These are phyloP conservation scores for Phrynosoma platyrhinos DNA, from an alignment of 2,113 vertebrate genomes.

Conservation along the genomic window DNA sequence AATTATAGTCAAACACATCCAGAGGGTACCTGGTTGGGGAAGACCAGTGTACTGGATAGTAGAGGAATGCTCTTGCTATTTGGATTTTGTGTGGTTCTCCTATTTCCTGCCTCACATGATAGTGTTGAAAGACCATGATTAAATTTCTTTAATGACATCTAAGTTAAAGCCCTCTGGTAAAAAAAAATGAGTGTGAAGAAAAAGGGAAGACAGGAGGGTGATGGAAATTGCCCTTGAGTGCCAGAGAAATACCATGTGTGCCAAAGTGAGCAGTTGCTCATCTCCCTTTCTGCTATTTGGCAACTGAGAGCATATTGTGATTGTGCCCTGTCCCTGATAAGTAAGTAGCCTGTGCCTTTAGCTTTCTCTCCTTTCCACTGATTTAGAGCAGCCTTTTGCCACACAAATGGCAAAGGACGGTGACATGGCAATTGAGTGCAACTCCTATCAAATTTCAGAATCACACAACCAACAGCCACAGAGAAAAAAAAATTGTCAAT, in stretches of 20 bases:
- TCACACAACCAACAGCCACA: accelerated
- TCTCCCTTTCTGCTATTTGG: neutral
- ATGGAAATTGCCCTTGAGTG: neutral
- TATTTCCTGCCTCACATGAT: neutral
- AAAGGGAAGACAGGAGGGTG: neutral
- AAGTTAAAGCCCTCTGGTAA: neutral
- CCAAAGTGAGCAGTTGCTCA: neutral
- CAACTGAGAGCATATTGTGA: neutral
- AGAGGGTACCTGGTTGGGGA: neutral
- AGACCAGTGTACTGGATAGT: neutral
- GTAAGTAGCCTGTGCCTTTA: accelerated
- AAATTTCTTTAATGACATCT: conserved; percentile 15
- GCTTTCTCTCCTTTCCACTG: neutral
- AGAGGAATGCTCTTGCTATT: neutral
- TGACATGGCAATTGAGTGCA: neutral
- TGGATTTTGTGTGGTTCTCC: neutral
- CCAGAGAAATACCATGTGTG: accelerated
- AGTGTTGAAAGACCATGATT: neutral
- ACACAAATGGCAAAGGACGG: conserved; percentile 12
- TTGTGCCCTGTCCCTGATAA: conserved; percentile 14
- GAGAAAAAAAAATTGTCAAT: neutral
- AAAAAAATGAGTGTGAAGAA: neutral
- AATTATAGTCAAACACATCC: neutral
- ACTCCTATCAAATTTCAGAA: conserved; percentile 13
- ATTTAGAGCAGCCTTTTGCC: conserved; percentile 58